These are phyloP conservation scores for Dendrocopos noguchii DNA, from an alignment of 2,113 vertebrate genomes.

Conservation along the genomic window DNA sequence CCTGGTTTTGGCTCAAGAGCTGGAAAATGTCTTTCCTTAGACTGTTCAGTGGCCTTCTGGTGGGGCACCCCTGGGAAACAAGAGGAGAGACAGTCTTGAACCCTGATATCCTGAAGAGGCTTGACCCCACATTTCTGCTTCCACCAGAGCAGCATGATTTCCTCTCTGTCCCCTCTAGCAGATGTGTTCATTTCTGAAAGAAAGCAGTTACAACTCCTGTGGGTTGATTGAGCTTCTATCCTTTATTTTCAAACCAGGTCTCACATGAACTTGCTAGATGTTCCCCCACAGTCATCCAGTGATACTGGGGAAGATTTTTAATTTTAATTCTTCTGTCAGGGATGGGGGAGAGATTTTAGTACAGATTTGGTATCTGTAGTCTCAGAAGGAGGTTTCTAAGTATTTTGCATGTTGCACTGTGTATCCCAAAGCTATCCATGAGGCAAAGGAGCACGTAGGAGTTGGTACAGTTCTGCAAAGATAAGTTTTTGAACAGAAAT, in stretches of 20 bases:
- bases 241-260: background rate
- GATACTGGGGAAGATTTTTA: background rate
- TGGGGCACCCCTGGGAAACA: background rate
- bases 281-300: background rate
- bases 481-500: background rate
- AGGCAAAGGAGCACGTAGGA: background rate
- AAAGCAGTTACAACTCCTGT: accelerated
- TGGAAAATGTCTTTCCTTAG: background rate
- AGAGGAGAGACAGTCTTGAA: background rate
- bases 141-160: background rate
- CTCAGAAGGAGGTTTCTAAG: background rate
- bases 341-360: background rate
- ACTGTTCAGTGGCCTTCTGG: background rate
- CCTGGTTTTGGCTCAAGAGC: background rate
- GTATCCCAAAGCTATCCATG: background rate
- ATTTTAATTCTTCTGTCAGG: background rate
- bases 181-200: background rate
- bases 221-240: background rate
- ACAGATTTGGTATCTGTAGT: background rate
- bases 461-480: background rate
- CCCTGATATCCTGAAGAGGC: background rate
- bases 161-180: background rate
- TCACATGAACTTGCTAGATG: background rate
- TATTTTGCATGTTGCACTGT: accelerated
- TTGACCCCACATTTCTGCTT: background rate